Evolutionary conservation across 2,113 vertebrate species (phyloP).

Genomic region (Rynchops niger): DNA sequence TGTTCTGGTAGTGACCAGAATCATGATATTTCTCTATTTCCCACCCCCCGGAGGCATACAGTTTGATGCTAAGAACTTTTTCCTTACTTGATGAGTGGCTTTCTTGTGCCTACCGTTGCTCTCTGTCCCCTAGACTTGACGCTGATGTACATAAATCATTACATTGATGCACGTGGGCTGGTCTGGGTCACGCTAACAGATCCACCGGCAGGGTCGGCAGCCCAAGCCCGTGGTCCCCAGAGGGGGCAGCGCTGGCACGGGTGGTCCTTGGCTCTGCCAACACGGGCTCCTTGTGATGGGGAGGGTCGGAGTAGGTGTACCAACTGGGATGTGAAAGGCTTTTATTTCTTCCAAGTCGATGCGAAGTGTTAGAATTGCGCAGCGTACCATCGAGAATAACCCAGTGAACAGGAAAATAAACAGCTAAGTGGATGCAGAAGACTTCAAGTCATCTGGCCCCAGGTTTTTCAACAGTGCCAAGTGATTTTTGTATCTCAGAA

Average conservation of each 20-base stretch:
- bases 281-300: background rate
- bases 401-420: background rate
- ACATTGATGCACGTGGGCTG: fast-evolving
- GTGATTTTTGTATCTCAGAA: background rate
- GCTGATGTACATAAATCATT: fast-evolving
- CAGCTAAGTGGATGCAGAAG: background rate
- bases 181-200: fast-evolving
- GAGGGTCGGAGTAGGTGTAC: background rate
- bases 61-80: background rate
- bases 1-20: background rate
- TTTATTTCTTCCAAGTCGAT: background rate
- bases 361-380: fast-evolving
- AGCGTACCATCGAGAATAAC: background rate
- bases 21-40: background rate
- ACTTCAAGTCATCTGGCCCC: background rate
- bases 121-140: background rate
- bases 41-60: no score
- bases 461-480: background rate
- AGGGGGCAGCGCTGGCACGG: background rate
- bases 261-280: background rate
- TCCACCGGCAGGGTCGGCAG: fast-evolving
- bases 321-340: background rate
- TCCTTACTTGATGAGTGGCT: background rate
- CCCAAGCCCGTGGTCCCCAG: fast-evolving
- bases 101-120: background rate